Base-by-base conservation (phyloP, 2,888 invertebrate species). In the Microctonus aethiopoides region DNA sequence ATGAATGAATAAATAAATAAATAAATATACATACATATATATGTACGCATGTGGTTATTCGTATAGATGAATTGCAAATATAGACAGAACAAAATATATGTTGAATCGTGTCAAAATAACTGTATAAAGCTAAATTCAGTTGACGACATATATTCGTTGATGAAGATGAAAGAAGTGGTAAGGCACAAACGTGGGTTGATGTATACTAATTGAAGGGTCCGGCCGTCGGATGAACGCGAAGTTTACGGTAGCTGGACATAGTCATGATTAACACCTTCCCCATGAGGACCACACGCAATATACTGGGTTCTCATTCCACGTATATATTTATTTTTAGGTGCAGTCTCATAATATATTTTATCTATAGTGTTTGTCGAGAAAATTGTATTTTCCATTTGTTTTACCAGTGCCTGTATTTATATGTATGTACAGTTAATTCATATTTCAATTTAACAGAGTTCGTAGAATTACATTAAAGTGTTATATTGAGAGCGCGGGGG, bases 141-240 rank as follows among this genome's bases (percentile, higher is more conserved):
- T 54, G 60, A 60, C 36, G 32, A 64, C 32, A 63, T 16, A 29
- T 26, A 56, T 41, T 64, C 73, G 41, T 65, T 67, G 66, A 68
- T 41, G 56, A 67, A 65, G 46, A 22, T 46, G 57, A 52, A 56
- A 66, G 60, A 65, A 59, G 66, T 61, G 29, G 29, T 67, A 69
- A 73, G 56, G 62, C 60, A 60, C 46, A 67, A 52, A 75, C 70
- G 75, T 75, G 77, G 75, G 77, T 72, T 73, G 76, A 72, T 72
- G 75, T 80, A 81, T 82, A 85, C 85, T 86, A 86, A 86, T 86
- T 86, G 86, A 85, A 83, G 83, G 81, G 82, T 79, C 81, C 79
- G 78, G 83, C 84, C 68, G 67, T n/a, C n/a, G n/a, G n/a, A 76
- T 62, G 74, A 79, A n/a, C n/a, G 78, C 13, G 13, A 29, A 20